Base-by-base conservation (phyloP, 2,113 vertebrate species). In the Poeciliopsis occidentalis region DNA sequence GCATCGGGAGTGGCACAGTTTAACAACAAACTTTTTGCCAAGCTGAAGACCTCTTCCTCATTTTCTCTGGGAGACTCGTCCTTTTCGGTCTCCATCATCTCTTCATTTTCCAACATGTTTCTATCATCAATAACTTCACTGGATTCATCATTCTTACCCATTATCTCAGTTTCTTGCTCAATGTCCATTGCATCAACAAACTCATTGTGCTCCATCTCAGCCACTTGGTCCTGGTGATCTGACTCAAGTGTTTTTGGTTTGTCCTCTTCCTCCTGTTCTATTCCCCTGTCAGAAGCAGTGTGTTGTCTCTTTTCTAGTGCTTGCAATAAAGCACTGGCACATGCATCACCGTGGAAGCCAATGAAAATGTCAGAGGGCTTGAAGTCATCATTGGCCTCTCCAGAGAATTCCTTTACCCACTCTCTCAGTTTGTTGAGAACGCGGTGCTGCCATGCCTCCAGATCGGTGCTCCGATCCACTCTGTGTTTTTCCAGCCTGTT, bases 401-500 rank as follows among this genome's bases (percentile, higher is more conserved):
- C 77, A 0, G 82, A 75, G 76, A 94, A 94, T 0, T 87, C 79
- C 41, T 82, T 60, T 27, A 90, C 74, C 95, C 95, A 95, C 1
- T 75, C 57, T 72, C 80, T 86, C 62, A 96, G 90, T 79, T 92
- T 87, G 27, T 66, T 32, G 22, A 91, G 87, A 76, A 95, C 88
- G 8, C 75, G 76, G 76, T 71, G 83, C 63, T 95, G 94, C 90
- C 92, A 89, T n/a, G 39, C 61, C 12, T 83, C 84, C 65, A 96
- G 88, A 76, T 94, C 89, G 0, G 93, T 93, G 60, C 92, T 94
- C 81, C 94, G 91, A 39, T 95, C 92, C 67, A 96, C 88, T 60
- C 81, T 86, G 84, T 96, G 95, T 67, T 96, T 96, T 84, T 96
- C 94, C 72, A 95, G 87, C 13, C 94, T 85, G 87, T 95, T 95